Evolutionary conservation across 2,113 vertebrate genomes (phyloP).

Genomic region (Vireo altiloquus): DNA sequence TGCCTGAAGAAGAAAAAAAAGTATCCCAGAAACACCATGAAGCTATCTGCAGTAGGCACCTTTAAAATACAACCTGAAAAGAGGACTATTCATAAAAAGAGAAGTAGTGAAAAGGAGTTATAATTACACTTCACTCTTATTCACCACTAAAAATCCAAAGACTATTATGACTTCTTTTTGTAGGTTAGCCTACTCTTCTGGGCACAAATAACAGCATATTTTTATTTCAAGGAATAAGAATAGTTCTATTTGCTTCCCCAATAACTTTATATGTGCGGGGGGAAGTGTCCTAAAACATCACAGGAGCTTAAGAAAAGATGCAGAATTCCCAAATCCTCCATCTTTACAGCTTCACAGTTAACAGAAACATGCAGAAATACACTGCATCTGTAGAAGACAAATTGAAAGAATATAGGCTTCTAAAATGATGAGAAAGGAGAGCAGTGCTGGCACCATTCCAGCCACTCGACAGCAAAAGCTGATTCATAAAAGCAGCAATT

Average conservation of each 20-base stretch:
- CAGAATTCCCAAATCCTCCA: neutral
- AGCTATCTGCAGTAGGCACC: neutral
- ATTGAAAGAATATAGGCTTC: neutral
- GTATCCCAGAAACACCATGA: neutral
- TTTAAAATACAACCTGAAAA: neutral
- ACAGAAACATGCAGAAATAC: neutral
- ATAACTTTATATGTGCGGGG: neutral
- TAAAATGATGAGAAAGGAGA: neutral
- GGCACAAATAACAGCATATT: neutral
- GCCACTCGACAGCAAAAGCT: neutral
- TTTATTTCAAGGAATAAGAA: neutral
- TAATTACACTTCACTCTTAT: neutral
- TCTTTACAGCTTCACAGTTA: neutral
- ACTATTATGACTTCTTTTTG: neutral
- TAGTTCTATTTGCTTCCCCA: neutral
- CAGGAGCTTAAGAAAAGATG: neutral
- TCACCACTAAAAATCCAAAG: neutral
- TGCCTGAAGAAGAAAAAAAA: neutral
- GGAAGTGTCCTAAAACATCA: neutral
- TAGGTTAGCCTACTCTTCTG: neutral
- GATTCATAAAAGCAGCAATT: slow-evolving; percentile 13
- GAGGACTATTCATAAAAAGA: neutral
- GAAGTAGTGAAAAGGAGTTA: neutral
- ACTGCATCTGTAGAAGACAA: neutral
- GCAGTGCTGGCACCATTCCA: neutral